Percentiles rank a stretch among this genome's conserved stretches.
Evolutionary conservation across 2,888 invertebrate species (phyloP).

Genomic region (Eilema sororculum): DNA sequence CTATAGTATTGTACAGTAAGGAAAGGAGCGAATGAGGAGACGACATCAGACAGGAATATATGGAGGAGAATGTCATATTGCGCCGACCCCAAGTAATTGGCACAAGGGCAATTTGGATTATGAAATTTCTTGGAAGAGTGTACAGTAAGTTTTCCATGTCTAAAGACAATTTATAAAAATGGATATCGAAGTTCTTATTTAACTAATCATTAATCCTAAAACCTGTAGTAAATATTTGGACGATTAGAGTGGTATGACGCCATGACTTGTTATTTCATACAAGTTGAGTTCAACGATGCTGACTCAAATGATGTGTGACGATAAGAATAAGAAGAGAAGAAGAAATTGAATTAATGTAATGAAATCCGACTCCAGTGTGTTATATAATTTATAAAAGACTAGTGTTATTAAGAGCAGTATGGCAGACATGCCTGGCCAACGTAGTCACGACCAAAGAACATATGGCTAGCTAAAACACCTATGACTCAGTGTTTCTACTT

Average conservation of each 20-base stretch:
- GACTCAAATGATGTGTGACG: no score
- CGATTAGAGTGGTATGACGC: no score
- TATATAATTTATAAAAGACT: constrained; percentile 22
- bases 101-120: background rate
- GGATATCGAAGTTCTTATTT: background rate
- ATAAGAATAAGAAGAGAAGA: no score
- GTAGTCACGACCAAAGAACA: constrained; percentile 68
- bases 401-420: constrained; percentile 31
- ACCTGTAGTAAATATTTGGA: background rate
- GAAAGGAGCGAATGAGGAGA: background rate
- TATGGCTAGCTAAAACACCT: constrained; percentile 67
- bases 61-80: background rate
- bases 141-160: no score
- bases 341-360: no score
- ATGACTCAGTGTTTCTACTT: constrained; percentile 65
- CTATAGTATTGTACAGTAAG: background rate
- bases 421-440: constrained; percentile 38
- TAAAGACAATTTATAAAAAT: background rate
- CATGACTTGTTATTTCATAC: no score
- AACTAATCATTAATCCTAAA: background rate
- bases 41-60: background rate
- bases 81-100: background rate
- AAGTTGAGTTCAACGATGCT: no score
- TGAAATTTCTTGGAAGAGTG: background rate
- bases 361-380: background rate